A percentile compares a stretch with the other conserved stretches of the same genome.
Conservation (phyloP, 2,113 vertebrate genomes). For the Ameiurus melas region DNA sequence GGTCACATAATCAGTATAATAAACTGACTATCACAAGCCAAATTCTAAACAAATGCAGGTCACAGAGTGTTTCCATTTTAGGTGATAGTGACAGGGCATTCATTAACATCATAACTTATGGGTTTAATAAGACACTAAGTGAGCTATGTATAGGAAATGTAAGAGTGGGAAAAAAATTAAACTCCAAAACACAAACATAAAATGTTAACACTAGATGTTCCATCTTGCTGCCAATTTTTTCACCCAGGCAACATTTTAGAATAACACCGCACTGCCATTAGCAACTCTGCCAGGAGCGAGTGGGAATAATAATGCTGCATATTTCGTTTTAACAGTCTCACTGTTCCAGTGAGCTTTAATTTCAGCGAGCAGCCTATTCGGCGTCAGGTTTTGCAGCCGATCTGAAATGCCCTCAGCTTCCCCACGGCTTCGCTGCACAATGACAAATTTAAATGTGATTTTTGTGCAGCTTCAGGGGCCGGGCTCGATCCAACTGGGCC, state of each 20-base stretch:
- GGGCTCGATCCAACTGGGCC: slow-evolving; percentile 83
- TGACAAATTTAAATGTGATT: slow-evolving; percentile 90
- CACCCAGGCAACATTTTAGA: not conserved
- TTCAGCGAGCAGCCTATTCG: slow-evolving; percentile 1
- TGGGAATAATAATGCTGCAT: slow-evolving; percentile 34
- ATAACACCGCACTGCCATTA: slow-evolving; percentile 8
- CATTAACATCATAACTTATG: not conserved
- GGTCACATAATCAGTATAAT: not conserved
- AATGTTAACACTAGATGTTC: not conserved
- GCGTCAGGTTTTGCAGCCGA: not conserved
- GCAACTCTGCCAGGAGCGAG: slow-evolving; percentile 20
- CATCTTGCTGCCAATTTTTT: not conserved
- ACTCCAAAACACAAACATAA: not conserved
- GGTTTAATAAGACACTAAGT: not conserved
- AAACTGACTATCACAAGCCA: not conserved
- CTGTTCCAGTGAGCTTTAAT: slow-evolving; percentile 28
- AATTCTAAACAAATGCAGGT: not conserved
- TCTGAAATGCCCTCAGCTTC: slow-evolving; percentile 10
- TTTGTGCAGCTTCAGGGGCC: slow-evolving; percentile 80
- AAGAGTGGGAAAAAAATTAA: not conserved
- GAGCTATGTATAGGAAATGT: not conserved
- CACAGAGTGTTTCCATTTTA: not conserved
- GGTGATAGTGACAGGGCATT: not conserved
- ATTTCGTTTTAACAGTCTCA: slow-evolving; percentile 36
- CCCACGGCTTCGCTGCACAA: slow-evolving; percentile 62